Percentiles rank a stretch among this genome's conserved stretches.
These are phyloP conservation scores for Aix galericulata DNA, from an alignment of 2,113 vertebrate genomes.

Conservation along the genomic window DNA sequence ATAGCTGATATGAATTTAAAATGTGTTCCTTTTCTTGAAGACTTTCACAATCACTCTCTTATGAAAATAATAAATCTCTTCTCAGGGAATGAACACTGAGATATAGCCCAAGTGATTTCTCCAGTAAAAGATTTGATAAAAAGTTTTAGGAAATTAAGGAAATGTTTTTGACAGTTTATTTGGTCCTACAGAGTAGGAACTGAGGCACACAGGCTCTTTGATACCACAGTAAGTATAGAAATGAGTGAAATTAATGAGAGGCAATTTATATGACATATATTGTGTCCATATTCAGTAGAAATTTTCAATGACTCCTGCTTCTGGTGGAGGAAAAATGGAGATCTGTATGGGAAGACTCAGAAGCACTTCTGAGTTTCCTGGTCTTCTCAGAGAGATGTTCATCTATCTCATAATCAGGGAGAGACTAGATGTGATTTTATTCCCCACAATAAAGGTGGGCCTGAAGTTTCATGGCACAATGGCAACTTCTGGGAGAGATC, in stretches of 20 bases:
- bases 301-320: not conserved
- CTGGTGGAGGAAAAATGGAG: not conserved
- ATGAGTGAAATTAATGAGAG: not conserved
- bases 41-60: constrained; percentile 1
- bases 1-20: not conserved
- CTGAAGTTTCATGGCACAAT: not conserved
- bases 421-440: not conserved
- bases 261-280: not conserved
- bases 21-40: not conserved
- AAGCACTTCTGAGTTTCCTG: not conserved
- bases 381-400: not conserved
- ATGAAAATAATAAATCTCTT: constrained; percentile 21
- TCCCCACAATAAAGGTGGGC: not conserved
- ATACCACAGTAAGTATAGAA: not conserved
- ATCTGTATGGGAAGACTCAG: not conserved
- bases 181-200: not conserved
- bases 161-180: not conserved
- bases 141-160: not conserved
- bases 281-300: not conserved
- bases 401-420: not conserved
- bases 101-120: not conserved
- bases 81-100: not conserved
- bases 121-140: not conserved
- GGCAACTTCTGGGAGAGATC: not conserved
- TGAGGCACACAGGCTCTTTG: not conserved